Evolutionary conservation across 2,113 vertebrate genomes (phyloP).

Genomic region (Neotragus moschatus): DNA sequence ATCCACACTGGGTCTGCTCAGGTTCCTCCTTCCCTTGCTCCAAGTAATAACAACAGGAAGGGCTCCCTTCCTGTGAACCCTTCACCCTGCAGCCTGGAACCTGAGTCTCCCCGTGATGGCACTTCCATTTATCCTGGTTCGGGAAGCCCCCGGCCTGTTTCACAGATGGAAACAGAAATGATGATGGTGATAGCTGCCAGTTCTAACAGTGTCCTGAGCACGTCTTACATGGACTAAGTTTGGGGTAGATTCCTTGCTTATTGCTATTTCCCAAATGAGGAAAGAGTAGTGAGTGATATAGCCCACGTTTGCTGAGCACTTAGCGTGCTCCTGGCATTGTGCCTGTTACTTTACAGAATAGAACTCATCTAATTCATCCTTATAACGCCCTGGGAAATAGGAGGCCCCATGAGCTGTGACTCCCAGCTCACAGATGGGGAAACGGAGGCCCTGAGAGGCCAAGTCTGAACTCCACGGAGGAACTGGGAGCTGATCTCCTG

Average conservation of each 20-base stretch:
- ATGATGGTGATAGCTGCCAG: background rate
- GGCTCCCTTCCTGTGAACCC: background rate
- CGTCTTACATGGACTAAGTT: background rate
- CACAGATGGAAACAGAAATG: background rate
- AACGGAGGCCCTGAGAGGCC: background rate
- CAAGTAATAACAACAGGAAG: background rate
- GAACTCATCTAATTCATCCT: background rate
- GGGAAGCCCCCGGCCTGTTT: background rate
- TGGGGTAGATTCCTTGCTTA: accelerated
- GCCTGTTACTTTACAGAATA: background rate
- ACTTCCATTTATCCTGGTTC: background rate
- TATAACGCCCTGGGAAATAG: background rate
- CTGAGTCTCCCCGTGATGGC: background rate
- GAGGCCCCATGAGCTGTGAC: background rate
- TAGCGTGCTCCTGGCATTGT: background rate
- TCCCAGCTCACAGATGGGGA: background rate
- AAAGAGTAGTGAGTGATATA: background rate
- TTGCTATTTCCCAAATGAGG: background rate
- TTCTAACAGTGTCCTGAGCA: background rate
- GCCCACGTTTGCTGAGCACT: background rate
- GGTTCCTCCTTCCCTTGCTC: background rate
- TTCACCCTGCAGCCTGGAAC: background rate
- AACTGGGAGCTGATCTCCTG: background rate
- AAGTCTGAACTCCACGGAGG: too few relatives aligned
- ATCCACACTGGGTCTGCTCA: accelerated